Evolutionary conservation across 2,113 vertebrate genomes (phyloP), one percentile per base, ranked within the genome.

Genomic region (Gadus macrocephalus): DNA sequence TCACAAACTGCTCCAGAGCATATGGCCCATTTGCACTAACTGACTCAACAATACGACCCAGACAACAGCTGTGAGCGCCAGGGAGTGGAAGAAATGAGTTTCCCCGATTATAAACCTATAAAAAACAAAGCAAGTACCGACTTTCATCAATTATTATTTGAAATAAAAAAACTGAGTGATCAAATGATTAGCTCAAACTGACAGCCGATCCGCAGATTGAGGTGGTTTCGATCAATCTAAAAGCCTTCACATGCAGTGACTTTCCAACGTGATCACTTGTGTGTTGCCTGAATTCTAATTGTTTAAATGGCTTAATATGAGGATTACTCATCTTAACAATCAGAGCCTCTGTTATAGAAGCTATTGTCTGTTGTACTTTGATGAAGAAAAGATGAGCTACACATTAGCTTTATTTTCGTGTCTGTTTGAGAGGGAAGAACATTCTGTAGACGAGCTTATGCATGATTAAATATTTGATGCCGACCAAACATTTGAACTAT

Each of bases 1-100:
- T 87, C 82, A 87, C 77, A 70, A 77, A 77, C 87, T 76, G 84
- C 79, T 89, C 77, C 78, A 56, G 78, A 88, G 77, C 82, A 87
- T 81, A 84, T 83, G 85, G 79, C 80, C 74, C 60, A 79, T 87
- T 86, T 88, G 81, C 79, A 81, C 79, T 15, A 85, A 78, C 81
- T 81, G 78, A 86, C 74, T 86, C 83, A 87, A 86, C 85, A 83
- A 66, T n/a, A 53, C 80, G 67, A 71, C 66, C 58, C 67, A 61
- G 64, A 70, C 72, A 73, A 77, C 83, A 87, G 83, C 82, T 83
- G 77, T 66, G 64, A 58, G 15, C 0, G 15, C 1, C 16, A 55
- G 53, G 6, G 31, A 5, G 31, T 4, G 31, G 31, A 35, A 35
- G 31, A 35, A 35, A 35, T 35, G 31, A 35, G 31, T 35, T 35